phyloP scores from a whole-genome alignment of 1,140 invertebrate genomes.

The Agrilus planipennis region DNA sequence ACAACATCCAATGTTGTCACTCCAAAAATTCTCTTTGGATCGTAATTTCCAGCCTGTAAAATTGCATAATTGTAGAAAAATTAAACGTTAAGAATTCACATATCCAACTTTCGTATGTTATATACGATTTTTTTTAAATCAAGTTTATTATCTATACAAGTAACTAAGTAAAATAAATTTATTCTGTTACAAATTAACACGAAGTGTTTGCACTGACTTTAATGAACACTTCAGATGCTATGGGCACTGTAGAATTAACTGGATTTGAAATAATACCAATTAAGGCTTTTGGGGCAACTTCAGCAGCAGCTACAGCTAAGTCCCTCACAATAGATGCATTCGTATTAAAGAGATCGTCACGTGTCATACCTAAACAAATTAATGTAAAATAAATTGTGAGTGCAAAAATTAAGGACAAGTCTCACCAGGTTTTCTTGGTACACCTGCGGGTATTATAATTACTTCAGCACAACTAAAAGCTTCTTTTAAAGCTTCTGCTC shows the following conservation, averaged over 20 bases:
- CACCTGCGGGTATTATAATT: conserved; percentile 94
- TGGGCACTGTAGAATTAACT: conserved; percentile 96
- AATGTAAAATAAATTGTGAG: conserved; percentile 2
- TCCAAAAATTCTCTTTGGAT: conserved; percentile 87
- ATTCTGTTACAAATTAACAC: conserved; percentile 1
- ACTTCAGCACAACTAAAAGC: conserved; percentile 63
- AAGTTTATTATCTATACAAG: neutral
- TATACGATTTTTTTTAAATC: neutral
- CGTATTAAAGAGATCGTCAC: conserved; percentile 97
- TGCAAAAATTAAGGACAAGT: no score
- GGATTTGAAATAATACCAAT: conserved; percentile 96
- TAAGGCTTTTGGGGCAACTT: conserved; percentile 83
- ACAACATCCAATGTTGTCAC: conserved; percentile 97
- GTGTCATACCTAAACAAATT: conserved; percentile 70
- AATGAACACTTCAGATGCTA: conserved; percentile 89
- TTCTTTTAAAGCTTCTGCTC: conserved; percentile 54
- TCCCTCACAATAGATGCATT: conserved; percentile 96
- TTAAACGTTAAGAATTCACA: neutral
- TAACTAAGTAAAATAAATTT: neutral
- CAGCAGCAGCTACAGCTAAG: conserved; percentile 64
- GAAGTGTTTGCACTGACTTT: conserved; percentile 42
- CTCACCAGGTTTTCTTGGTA: conserved; percentile 86
- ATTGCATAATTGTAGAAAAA: conserved; percentile 1
- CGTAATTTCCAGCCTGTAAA: conserved; percentile 60
- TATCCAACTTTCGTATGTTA: neutral